A percentile compares a stretch with the other conserved stretches of the same genome.
Evolutionary conservation across 2,797 vertebrate genomes (phyloP).

Genomic region (Sebastolobus alascanus): DNA sequence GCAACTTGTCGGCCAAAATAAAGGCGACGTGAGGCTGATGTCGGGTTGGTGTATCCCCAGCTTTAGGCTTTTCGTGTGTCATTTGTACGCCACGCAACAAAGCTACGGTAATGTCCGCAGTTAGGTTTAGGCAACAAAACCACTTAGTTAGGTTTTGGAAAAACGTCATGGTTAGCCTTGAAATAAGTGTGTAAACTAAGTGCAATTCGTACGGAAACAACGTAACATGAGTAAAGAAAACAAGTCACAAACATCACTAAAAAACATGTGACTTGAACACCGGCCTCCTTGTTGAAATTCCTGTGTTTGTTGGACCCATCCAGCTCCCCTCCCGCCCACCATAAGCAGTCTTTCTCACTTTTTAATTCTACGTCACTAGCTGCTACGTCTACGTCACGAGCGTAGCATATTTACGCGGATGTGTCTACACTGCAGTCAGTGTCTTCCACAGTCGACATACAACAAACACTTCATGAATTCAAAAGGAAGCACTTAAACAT

Average conservation of each 20-base stretch:
- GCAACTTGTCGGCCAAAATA: no score
- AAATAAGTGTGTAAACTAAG: background rate
- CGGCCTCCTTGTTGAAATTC: no score
- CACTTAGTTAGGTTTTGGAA: background rate
- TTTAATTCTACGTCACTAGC: fast-evolving
- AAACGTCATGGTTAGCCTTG: background rate
- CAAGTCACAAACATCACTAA: no score
- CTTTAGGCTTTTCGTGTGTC: no score
- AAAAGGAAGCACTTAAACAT: constrained; percentile 58
- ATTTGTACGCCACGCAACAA: no score
- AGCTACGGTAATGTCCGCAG: no score
- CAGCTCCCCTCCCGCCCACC: fast-evolving
- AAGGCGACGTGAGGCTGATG: no score
- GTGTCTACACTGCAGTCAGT: background rate
- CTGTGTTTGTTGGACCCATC: background rate
- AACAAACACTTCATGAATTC: constrained; percentile 44
- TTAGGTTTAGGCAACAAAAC: no score
- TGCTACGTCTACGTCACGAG: background rate
- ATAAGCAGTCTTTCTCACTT: background rate
- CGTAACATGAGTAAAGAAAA: no score
- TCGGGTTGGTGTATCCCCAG: no score
- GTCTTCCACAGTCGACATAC: background rate
- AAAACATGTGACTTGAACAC: no score
- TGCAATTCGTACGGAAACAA: no score
- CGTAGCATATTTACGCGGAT: background rate